Evolutionary conservation across 2,797 vertebrate genomes (phyloP), one percentile per base, ranked within the genome.

Genomic region (Schizopygopsis pylzovi): DNA sequence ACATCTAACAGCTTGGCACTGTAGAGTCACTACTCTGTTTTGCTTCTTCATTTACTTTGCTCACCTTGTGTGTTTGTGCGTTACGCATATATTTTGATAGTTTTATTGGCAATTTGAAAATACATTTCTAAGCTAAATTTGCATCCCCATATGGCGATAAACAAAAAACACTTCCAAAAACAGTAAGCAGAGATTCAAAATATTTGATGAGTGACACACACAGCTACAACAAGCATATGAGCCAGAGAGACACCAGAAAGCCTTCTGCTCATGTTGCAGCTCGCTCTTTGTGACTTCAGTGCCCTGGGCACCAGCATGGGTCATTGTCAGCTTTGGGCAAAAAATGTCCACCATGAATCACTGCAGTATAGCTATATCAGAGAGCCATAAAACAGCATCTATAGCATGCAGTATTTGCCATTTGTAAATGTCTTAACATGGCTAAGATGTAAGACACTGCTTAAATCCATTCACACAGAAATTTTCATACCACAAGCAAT

Each of bases 141-240:
- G 28, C 13, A 61, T 65, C 20, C 41, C 43, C 82, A 76, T 65
- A 67, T 76, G 59, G 56, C 0, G 13, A 39, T 52, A 4, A 70
- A 52, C 49, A 75, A 77, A 73, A 76, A 22, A n/a, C 33, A 5
- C 4, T 37, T 76, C 28, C 20, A 39, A 56, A 22, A 25, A 52
- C 33, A 39, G 28, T 41, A 25, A 12, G 52, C 28, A 37, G 65
- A 76, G 28, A 67, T 76, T 43, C 65, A 28, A 49, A 59, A 72
- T 79, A 71, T 52, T 41, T 67, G 43, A 76, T 25, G 56, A 47
- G 20, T 54, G 45, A 52, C 79, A 85, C 22, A 77, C 63, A 79
- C 63, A 82, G 45, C 73, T n/a, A 68, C 6, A 43, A 73, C 73
- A 65, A 85, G 59, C 59, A 87, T 68, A 87, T 80, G 47, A 84